Evolutionary conservation across 2,888 invertebrate genomes (phyloP).

Genomic region (Habroteleia sp.): DNA sequence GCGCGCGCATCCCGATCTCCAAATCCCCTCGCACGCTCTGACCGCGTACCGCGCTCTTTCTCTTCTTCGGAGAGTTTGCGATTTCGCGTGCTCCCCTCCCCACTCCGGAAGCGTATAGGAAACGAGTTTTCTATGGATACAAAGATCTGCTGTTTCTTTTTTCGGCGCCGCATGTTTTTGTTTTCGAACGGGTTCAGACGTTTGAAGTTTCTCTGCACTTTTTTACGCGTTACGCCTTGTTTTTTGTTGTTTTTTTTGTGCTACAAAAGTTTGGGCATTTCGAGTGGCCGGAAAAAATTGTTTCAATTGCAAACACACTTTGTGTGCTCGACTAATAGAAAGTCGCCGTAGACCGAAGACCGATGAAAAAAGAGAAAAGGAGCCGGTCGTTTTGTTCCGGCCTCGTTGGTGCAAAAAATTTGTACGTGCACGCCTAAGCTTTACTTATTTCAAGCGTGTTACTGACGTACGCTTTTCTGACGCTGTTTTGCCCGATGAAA

Average conservation of each 20-base stretch:
- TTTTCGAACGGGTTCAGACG: constrained; percentile 19
- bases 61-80: constrained; percentile 47
- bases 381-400: constrained; percentile 7
- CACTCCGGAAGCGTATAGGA: constrained; percentile 47
- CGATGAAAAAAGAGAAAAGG: background rate
- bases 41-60: constrained; percentile 45
- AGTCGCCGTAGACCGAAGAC: no score
- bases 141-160: constrained; percentile 17
- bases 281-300: constrained; percentile 1
- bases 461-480: constrained; percentile 18
- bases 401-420: background rate
- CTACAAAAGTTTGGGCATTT: constrained; percentile 9
- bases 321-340: constrained; percentile 3
- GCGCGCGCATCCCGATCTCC: constrained; percentile 72
- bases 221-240: no score
- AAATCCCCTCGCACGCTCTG: constrained; percentile 46
- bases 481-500: constrained; percentile 16
- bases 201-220: no score
- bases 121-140: constrained; percentile 57
- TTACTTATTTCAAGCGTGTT: constrained; percentile 26
- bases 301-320: constrained; percentile 3
- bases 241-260: background rate
- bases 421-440: background rate
- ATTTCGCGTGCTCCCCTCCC: constrained; percentile 36
- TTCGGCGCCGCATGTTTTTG: constrained; percentile 12